Base-by-base conservation (phyloP, 1,140 invertebrate species). In the Papilio machaon region DNA sequence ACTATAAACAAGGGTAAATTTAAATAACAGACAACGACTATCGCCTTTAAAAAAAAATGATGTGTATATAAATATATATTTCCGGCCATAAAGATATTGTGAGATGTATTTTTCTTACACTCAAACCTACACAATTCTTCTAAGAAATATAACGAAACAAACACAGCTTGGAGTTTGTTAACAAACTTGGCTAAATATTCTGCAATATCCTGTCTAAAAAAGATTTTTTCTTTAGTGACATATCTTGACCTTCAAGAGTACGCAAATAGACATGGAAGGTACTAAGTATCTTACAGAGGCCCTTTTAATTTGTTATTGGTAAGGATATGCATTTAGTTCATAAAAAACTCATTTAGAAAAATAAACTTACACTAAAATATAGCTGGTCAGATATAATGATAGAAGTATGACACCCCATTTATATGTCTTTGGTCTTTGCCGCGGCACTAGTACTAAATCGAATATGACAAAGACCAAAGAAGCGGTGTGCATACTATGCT, bases 401-500 rank as follows among this genome's bases (percentile, higher is more conserved):
- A 91, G 80, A 2, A 90, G 13, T 1, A 60, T 19, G 0, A 91
- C 49, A 17, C 90, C 88, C 8, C 82, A 82, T 15, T 47, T 79
- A n/a, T 86, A 76, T 67, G 81, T 89, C 23, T 88, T 87, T 0
- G 92, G 91, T 77, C 88, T 85, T 67, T 85, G 76, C 46, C 91
- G 80, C 4, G 82, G 85, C 2, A 92, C 87, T 8, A 89, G 47
- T 10, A 91, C 23, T 0, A 94, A 82, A 60, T 94, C 92, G 43
- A 91, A 49, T 6, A 92, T 43, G 2, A 89, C 86, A 10, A 90
- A 82, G 0, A 89, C 58, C 23, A 94, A 73, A 1, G 91, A 89
- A 1, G 89, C 83, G 1, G 91, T 91, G 80, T 94, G 92, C 87
- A 93, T 90, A 19, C 89, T 87, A 73, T 94, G 91, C 15, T 94